Base-by-base conservation (phyloP, 2,113 vertebrate species). In the Alethe castanea region DNA sequence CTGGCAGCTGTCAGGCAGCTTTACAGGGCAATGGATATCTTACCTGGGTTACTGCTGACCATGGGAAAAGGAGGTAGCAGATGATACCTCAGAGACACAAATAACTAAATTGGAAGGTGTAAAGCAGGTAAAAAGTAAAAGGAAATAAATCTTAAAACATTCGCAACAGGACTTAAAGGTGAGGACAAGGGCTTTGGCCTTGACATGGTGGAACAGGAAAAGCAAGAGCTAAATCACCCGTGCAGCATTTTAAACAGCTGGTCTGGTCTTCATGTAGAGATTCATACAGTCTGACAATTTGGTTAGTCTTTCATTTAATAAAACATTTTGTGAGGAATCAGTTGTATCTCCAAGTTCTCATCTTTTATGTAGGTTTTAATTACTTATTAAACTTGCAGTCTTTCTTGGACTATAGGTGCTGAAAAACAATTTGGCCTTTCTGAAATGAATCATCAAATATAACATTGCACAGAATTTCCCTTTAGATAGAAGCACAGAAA, bases 311-410 rank as follows among this genome's bases (percentile, higher is more conserved):
- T 90, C 56, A 77, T 83, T 86, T 82, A 88, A 93, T 92, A 90
- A 94, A 94, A 86, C 59, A 83, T 93, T 94, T 92, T 73, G 24
- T 81, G 67, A 93, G 42, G 22, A 80, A 88, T 62, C 62, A 70
- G 35, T 70, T 88, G 44, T 47, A 77, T 40, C 31, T 95, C 54
- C 47, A 81, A 85, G 7, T 73, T 94, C 44, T 92, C 40, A 82
- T 85, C 8, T 86, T 93, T 88, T 78, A 62, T 86, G 59, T 42
- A 73, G 54, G 11, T 87, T 92, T 95, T 82, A 92, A 82, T 91
- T 91, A 91, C 26, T 80, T 91, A 93, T 87, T 92, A 72, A 95
- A 71, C 28, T 72, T 57, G 40, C 3, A 61, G 45, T 35, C 73
- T 82, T 80, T 4, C 45, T 89, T 85, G 61, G 25, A 48, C 59